Base-by-base conservation (phyloP, 2,888 invertebrate genomes). In the Lumbricus terrestris region DNA sequence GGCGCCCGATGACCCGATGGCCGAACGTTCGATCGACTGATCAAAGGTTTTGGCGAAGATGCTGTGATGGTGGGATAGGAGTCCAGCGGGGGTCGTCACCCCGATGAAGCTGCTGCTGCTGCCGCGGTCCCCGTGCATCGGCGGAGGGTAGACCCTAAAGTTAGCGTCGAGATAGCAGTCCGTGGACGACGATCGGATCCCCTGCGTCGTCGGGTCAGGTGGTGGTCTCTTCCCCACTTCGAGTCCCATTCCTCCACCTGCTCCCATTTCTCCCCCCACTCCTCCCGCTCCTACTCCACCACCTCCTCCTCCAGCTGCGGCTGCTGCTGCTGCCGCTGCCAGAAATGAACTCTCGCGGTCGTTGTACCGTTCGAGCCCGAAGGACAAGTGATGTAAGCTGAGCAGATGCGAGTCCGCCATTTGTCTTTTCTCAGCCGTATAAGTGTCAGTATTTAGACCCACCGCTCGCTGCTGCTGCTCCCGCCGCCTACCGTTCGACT, bases 321-420 rank as follows among this genome's bases (percentile, higher is more conserved):
- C 85, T 18, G 85, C 85, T 85, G 85, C 85, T 33, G 83, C 83
- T 18, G 85, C 85, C 34, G 85, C 85, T 34, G 85, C 85, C 34
- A 85, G 85, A 34, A 85, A 23, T 35, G 85, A 85, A 35, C 35
- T 37, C 85, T 85, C 85, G 34, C 85, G 85, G 34, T 85, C 85
- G 85, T 23, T 37, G 85, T 85, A 85, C 18, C 85, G 33, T 20
- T 85, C 85, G 85, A 85, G 85, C 34, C 85, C 85, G 85, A 85
- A 85, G 85, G 85, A 85, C 85, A 85, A 37, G 37, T 85, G 85
- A 85, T 85, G 85, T 23, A 85, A 85, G 35, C 85, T 37, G 85
- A 85, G 85, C 85, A 85, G 85, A 85, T 85, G 85, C 85, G 85
- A 85, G 29, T 85, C 85, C 1, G 85, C 85, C 85, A 85, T 85